These are phyloP conservation scores for Bombus turneri DNA, from an alignment of 1,140 invertebrate genomes.

Conservation along the genomic window DNA sequence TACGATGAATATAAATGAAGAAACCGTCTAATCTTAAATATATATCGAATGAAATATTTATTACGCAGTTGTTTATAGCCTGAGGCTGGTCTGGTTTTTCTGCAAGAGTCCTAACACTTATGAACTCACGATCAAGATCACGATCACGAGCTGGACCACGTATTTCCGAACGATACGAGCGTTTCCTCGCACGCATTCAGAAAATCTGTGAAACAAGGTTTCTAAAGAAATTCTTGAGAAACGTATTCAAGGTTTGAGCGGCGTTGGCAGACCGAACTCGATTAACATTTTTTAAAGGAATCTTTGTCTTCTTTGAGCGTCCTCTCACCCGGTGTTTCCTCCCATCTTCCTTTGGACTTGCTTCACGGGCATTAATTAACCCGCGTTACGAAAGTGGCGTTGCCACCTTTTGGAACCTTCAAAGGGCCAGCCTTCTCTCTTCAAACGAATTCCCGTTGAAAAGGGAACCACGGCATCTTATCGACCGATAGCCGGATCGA, in stretches of 20 bases:
- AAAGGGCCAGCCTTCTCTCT: neutral
- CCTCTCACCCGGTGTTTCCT: neutral
- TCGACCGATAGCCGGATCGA: neutral
- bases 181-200: too few relatives aligned
- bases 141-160: too few relatives aligned
- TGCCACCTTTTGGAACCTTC: neutral
- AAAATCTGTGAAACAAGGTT: too few relatives aligned
- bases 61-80: too few relatives aligned
- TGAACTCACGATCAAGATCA: too few relatives aligned
- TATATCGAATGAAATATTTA: too few relatives aligned
- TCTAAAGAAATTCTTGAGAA: neutral
- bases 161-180: too few relatives aligned
- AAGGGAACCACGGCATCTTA: neutral
- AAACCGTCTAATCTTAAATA: too few relatives aligned
- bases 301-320: neutral
- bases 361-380: slow-evolving; percentile 27
- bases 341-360: neutral
- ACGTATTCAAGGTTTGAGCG: neutral
- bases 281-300: slow-evolving; percentile 23
- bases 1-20: too few relatives aligned
- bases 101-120: too few relatives aligned
- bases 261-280: neutral
- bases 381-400: slow-evolving; percentile 4
- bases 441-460: neutral
- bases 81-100: too few relatives aligned